phyloP scores from a whole-genome alignment of 2,113 vertebrate genomes.

The Microtus montanus region DNA sequence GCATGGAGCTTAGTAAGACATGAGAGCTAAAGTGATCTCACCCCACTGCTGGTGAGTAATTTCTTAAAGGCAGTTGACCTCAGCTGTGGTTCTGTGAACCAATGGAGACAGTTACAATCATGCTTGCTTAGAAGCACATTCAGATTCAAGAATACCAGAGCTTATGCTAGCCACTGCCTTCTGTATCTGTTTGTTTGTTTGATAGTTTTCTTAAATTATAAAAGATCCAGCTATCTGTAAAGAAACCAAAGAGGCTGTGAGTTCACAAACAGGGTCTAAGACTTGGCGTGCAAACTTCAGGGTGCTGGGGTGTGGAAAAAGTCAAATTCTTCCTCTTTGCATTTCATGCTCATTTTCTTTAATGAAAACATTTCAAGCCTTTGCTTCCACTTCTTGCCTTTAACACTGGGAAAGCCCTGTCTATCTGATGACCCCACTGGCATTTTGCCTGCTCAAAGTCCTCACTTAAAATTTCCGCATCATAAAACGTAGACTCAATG shows the following conservation, averaged over 20 bases:
- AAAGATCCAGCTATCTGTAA: neutral
- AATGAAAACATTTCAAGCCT: neutral
- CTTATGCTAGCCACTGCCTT: neutral
- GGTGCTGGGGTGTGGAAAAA: neutral
- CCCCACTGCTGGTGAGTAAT: neutral
- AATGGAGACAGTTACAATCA: neutral
- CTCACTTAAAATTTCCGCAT: conserved; percentile 36
- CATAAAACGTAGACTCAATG: neutral
- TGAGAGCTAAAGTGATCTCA: neutral
- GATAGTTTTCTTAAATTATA: neutral
- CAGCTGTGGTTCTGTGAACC: neutral
- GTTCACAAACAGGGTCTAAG: neutral
- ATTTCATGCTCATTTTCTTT: neutral
- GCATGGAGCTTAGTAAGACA: neutral
- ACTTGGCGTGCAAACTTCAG: neutral
- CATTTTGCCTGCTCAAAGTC: conserved; percentile 5
- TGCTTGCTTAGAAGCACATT: neutral
- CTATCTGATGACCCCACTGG: neutral
- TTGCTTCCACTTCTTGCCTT: conserved; percentile 9
- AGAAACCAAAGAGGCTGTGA: neutral
- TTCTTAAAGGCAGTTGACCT: neutral
- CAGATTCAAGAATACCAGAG: neutral
- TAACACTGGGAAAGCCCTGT: conserved; percentile 42
- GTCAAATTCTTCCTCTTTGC: neutral
- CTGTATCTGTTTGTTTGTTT: neutral